Conservation (phyloP, 2,797 vertebrate genomes). For the Clarias platycephalus region DNA sequence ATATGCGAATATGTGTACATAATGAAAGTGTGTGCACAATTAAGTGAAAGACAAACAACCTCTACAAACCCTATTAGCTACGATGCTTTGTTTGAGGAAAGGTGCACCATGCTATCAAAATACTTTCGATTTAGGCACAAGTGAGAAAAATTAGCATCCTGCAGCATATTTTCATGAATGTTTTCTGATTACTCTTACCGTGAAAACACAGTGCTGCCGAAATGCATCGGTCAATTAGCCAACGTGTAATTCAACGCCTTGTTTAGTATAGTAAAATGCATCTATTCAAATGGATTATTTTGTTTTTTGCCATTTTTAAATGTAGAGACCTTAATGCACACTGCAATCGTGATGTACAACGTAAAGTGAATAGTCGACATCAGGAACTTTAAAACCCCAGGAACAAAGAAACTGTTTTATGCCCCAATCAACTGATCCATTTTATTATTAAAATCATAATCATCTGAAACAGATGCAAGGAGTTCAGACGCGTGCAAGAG, state of each 20-base stretch:
- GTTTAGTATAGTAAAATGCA: background rate
- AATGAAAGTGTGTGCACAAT: conserved; percentile 24
- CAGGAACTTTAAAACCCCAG: background rate
- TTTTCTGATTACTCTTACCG: background rate
- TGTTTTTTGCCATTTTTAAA: background rate
- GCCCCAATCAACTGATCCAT: background rate
- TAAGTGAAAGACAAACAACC: conserved; percentile 33
- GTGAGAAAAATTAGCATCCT: background rate
- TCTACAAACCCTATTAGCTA: background rate
- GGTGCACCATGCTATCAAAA: background rate
- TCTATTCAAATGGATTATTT: background rate
- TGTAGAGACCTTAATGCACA: background rate
- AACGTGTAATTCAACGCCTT: background rate
- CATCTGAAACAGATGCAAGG: background rate
- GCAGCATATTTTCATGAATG: background rate
- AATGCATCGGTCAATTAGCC: background rate
- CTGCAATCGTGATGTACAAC: background rate
- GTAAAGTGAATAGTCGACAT: background rate
- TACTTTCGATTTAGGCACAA: background rate
- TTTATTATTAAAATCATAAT: background rate
- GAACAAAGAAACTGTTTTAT: background rate
- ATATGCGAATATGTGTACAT: conserved; percentile 24
- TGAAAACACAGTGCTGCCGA: background rate
- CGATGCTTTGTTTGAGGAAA: background rate
- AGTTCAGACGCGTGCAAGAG: background rate